These are phyloP conservation scores for Lasioglossum malachurum DNA, from an alignment of 2,888 invertebrate genomes.

Conservation along the genomic window DNA sequence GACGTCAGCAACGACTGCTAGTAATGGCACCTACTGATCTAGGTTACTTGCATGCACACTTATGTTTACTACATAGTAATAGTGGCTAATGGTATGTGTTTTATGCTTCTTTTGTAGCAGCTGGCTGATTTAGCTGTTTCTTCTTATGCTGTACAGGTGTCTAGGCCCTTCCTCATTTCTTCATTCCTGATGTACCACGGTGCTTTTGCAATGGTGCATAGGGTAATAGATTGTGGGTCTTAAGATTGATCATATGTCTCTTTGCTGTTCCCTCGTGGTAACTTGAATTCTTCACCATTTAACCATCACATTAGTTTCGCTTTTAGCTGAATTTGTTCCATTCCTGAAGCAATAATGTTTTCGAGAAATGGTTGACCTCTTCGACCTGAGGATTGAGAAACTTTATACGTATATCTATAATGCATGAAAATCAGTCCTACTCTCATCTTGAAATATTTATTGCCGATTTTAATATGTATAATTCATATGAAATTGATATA, in stretches of 20 bases:
- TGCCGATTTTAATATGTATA: too few species aligned
- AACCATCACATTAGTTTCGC: not conserved
- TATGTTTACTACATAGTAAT: not conserved
- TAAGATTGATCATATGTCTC: not conserved
- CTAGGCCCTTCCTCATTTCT: not conserved
- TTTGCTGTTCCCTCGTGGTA: not conserved
- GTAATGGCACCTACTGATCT: not conserved
- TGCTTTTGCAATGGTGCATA: not conserved
- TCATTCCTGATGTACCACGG: conserved; percentile 14
- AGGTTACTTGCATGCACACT: not conserved
- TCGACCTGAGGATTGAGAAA: not conserved
- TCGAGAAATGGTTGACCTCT: not conserved
- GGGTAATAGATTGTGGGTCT: not conserved
- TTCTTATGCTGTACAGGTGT: conserved; percentile 2
- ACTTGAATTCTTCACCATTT: not conserved
- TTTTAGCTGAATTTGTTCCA: conserved; percentile 1
- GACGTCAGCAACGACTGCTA: not conserved
- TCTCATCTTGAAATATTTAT: too few species aligned
- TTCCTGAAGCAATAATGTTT: not conserved
- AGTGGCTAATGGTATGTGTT: not conserved
- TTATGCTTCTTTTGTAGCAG: not conserved
- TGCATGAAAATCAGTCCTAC: not conserved
- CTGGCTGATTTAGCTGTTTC: conserved; percentile 6
- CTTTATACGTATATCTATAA: not conserved
- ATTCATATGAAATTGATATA: too few species aligned